Evolutionary conservation across 2,888 invertebrate species (phyloP), one percentile per base, ranked within the genome.

Genomic region (Xestia rhomboidea): DNA sequence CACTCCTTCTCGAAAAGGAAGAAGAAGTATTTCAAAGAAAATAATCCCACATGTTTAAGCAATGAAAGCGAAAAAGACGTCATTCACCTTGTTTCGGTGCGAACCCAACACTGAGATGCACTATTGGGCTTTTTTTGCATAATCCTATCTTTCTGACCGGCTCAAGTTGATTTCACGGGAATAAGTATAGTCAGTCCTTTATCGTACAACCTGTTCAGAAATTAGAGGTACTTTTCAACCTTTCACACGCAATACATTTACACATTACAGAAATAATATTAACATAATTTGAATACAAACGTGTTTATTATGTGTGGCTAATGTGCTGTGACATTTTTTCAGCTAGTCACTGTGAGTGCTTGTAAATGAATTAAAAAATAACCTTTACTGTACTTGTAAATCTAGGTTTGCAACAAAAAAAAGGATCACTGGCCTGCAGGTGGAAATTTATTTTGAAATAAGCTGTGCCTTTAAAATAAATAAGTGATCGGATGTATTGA

Each of bases 181-280:
- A n/a, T 15, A 15, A 27, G 15, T 57, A 27, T 27, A 18, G 27
- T 27, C 27, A 18, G 27, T 57, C 15, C 18, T n/a, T 63, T 51
- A 60, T 38, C 24, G 7, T n/a, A 41, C 3, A 44, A 46, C 18
- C 27, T 54, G 27, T 27, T 41, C 60, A 21, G 30, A 44, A 38
- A 27, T 41, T 57, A 27, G 15, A 51, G 27, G 27, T 30, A 41
- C 11, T 15, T 57, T 73, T 41, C 27, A 60, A 44, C 64, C 27
- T n/a, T 0, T 67, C 11, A 38, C 82, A 81, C 82, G 79, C 62
- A 82, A 76, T 27, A 10, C 34, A 7, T 62, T 5, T 34, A n/a
- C 15, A 63, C 10, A 15, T 15, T 21, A 60, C 21, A 21, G 1
- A 57, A 82, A 41, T n/a, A 62, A 51, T 30, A 76, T 64, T 38